Conservation (phyloP, 2,113 vertebrate genomes). For the Odontesthes bonariensis region DNA sequence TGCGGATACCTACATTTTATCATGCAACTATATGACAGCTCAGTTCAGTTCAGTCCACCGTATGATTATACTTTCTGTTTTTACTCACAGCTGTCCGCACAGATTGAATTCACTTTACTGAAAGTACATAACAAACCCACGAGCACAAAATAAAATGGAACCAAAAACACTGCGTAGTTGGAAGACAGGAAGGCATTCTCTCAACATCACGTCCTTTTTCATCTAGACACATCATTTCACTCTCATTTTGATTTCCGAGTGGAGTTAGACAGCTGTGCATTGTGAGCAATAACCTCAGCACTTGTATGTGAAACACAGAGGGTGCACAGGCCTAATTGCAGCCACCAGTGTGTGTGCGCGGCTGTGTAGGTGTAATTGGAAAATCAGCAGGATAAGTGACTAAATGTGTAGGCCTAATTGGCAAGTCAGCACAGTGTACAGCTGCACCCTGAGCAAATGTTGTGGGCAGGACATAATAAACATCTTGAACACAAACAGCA, state of each 20-base stretch:
- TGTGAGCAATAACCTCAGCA: constrained; percentile 7
- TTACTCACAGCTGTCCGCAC: too few relatives aligned
- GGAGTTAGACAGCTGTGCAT: constrained; percentile 12
- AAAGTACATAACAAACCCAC: background rate
- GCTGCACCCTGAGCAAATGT: constrained; percentile 39
- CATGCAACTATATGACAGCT: too few relatives aligned
- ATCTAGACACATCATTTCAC: background rate
- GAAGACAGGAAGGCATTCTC: background rate
- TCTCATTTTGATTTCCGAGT: constrained; percentile 12
- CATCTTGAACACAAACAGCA: constrained; percentile 35
- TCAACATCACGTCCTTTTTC: background rate
- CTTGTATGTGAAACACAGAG: constrained; percentile 16
- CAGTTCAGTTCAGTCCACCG: too few relatives aligned
- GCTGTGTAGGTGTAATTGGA: constrained; percentile 64
- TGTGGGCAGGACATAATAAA: constrained; percentile 33
- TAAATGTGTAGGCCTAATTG: constrained; percentile 63
- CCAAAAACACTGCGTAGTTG: background rate
- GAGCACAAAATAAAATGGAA: too few relatives aligned
- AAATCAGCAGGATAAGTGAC: constrained; percentile 54
- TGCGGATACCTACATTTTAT: too few relatives aligned
- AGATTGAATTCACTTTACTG: constrained; percentile 18
- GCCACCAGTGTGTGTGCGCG: constrained; percentile 23
- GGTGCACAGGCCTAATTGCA: constrained; percentile 42
- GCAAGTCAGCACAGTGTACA: constrained; percentile 58
- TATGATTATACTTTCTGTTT: too few relatives aligned